Conservation (phyloP, 2,797 vertebrate genomes). For the Carduelis carduelis region DNA sequence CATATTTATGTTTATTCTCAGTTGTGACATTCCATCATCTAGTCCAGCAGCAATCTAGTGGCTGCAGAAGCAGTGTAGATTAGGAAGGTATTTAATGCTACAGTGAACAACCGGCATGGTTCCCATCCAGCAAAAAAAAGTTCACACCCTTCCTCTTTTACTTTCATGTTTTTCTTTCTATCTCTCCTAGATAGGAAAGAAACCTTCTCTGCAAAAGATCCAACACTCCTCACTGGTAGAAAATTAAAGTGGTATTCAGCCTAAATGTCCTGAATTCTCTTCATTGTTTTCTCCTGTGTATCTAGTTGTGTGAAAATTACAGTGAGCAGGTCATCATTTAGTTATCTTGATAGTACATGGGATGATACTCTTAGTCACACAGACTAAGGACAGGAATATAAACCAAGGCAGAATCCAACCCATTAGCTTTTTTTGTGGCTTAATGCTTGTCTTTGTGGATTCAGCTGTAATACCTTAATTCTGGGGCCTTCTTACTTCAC, state of each 20-base stretch:
- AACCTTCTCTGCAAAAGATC: background rate
- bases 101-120: background rate
- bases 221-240: background rate
- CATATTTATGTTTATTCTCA: background rate
- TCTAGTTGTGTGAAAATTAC: background rate
- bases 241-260: background rate
- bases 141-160: background rate
- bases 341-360: background rate
- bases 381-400: background rate
- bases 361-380: background rate
- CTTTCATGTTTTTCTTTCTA: background rate
- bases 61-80: background rate
- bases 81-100: background rate
- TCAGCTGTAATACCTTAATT: background rate
- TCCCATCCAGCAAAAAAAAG: background rate
- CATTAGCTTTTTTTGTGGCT: background rate
- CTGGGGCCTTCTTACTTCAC: background rate
- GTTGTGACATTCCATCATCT: background rate
- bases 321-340: background rate
- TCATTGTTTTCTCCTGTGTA: background rate
- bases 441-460: background rate
- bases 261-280: background rate
- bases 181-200: background rate
- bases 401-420: background rate
- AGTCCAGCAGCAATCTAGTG: background rate